phyloP scores from a whole-genome alignment of 2,113 vertebrate genomes.

The Propithecus coquereli region DNA sequence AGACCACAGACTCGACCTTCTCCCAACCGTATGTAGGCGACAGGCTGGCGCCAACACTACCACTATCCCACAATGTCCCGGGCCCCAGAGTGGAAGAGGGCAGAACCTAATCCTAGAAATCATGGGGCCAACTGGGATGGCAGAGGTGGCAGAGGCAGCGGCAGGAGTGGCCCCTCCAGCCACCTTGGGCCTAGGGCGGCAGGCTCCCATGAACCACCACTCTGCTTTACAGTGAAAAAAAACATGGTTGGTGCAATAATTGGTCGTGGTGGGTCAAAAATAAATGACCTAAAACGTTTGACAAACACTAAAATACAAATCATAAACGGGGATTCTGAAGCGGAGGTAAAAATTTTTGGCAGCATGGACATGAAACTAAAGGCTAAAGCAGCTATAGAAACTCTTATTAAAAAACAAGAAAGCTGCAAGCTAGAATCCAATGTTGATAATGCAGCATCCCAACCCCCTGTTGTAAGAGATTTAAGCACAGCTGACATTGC shows the following conservation, averaged over 20 bases:
- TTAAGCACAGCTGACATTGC: neutral
- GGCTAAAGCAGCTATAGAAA: constrained; percentile 87
- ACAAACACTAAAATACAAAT: constrained; percentile 89
- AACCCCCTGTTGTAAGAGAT: neutral
- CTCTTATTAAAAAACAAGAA: constrained; percentile 71
- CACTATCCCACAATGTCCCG: neutral
- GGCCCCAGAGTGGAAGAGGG: neutral
- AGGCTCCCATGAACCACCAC: neutral
- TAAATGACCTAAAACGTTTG: constrained; percentile 86
- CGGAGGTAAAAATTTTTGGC: constrained; percentile 88
- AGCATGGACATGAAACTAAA: constrained; percentile 81
- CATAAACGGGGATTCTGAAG: constrained; percentile 80
- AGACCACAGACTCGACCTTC: rapidly evolving
- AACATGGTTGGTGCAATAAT: neutral
- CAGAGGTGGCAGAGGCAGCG: rapidly evolving
- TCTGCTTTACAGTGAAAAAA: neutral
- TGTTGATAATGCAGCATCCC: constrained; percentile 56
- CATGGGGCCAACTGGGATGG: neutral
- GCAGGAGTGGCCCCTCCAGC: neutral
- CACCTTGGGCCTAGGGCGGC: rapidly evolving
- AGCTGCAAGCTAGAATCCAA: neutral
- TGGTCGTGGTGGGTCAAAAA: constrained; percentile 88
- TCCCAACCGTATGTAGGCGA: neutral
- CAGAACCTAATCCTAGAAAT: neutral
- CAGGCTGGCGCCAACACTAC: rapidly evolving